These are phyloP conservation scores for Propithecus deckenii DNA, from an alignment of 2,797 vertebrate species.

Conservation along the genomic window DNA sequence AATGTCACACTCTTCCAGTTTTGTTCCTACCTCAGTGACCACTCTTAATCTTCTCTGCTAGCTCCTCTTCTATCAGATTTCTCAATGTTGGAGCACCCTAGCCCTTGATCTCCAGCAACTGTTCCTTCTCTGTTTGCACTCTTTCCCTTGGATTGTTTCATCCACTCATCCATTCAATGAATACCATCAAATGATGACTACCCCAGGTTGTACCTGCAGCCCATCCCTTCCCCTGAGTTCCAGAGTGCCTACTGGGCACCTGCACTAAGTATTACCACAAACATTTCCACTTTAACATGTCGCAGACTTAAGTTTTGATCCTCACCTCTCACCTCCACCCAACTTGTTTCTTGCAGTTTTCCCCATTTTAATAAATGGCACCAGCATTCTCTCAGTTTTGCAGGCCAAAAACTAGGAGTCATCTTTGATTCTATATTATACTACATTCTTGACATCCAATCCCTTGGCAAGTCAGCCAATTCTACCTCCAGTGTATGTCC, in stretches of 20 bases:
- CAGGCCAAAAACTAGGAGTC: not conserved
- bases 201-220: too few relatives aligned
- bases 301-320: not conserved
- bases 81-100: not conserved
- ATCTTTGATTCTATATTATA: not conserved
- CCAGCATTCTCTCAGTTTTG: not conserved
- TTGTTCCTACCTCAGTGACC: not conserved
- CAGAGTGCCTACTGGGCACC: not conserved
- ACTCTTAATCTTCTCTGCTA: not conserved
- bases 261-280: not conserved
- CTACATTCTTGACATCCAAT: not conserved
- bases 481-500: not conserved
- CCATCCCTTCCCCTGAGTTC: not conserved
- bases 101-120: not conserved
- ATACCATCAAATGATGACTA: not conserved
- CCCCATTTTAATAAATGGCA: not conserved
- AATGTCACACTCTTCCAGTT: not conserved
- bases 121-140: not conserved
- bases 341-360: not conserved
- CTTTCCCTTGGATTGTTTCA: not conserved
- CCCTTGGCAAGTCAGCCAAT: not conserved
- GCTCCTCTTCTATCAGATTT: not conserved
- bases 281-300: not conserved
- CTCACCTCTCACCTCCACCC: not conserved
- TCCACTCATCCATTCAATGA: not conserved